Percentiles rank a stretch among this genome's conserved stretches.
These are phyloP conservation scores for Conistra vaccinii DNA, from an alignment of 2,888 invertebrate species.

Conservation along the genomic window DNA sequence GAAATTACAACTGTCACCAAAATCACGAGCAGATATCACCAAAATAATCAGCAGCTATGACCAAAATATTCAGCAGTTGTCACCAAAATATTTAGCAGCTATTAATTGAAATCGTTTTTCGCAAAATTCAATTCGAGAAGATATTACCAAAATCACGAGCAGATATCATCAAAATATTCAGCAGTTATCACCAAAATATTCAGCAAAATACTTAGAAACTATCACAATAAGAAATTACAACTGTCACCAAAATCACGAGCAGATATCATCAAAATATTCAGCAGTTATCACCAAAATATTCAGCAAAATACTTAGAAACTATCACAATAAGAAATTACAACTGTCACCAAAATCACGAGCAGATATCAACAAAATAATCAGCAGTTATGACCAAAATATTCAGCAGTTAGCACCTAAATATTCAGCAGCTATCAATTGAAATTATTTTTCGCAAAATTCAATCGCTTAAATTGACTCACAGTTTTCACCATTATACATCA, in stretches of 20 bases:
- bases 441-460: no score
- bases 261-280: background rate
- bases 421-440: background rate
- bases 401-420: background rate
- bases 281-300: background rate
- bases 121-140: no score
- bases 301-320: background rate
- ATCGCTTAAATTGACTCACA: no score
- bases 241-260: background rate
- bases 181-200: background rate
- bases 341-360: background rate
- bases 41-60: background rate
- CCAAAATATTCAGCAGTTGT: background rate
- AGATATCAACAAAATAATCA: background rate
- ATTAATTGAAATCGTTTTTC: no score
- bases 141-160: background rate
- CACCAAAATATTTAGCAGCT: background rate
- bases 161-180: background rate
- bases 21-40: no score
- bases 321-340: background rate
- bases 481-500: no score
- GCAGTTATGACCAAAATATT: background rate
- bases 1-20: no score
- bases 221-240: background rate
- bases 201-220: background rate